Percentiles rank a stretch among this genome's conserved stretches.
Evolutionary conservation across 2,113 vertebrate genomes (phyloP).

Genomic region (Manacus vitellinus): DNA sequence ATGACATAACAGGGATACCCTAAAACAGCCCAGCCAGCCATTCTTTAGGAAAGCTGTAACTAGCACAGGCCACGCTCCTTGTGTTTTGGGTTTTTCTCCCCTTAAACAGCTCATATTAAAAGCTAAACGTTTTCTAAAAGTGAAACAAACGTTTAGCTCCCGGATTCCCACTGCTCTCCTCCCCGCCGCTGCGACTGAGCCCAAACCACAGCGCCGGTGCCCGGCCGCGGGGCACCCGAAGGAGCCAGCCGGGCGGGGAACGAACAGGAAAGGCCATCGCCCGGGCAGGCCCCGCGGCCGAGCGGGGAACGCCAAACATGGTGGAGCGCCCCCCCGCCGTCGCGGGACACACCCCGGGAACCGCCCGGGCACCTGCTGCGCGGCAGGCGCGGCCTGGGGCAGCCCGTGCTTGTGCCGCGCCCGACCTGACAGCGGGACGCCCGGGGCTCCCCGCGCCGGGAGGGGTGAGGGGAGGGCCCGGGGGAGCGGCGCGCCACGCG

Average conservation of each 20-base stretch:
- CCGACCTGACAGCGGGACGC: too few species aligned
- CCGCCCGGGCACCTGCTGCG: not conserved
- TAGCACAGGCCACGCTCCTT: not conserved
- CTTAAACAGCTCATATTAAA: accelerated
- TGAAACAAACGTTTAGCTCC: not conserved
- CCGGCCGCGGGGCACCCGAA: too few species aligned
- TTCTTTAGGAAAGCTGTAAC: not conserved
- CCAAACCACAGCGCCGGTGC: accelerated
- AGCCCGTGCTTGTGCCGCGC: too few species aligned
- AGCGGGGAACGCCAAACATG: not conserved
- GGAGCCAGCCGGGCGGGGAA: not conserved
- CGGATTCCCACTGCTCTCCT: accelerated
- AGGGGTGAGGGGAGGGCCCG: too few species aligned
- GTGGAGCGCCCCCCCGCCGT: not conserved
- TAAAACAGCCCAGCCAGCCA: not conserved
- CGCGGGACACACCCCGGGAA: too few species aligned
- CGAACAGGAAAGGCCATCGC: not conserved
- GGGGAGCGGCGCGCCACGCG: too few species aligned
- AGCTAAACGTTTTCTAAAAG: too few species aligned
- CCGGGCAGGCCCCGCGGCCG: not conserved
- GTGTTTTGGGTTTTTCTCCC: not conserved
- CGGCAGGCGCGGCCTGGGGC: not conserved
- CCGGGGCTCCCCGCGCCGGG: too few species aligned
- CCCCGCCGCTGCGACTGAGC: not conserved
- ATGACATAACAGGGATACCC: not conserved